Evolutionary conservation across 2,797 vertebrate species (phyloP), one percentile per base, ranked within the genome.

Genomic region (Arnoldichthys spilopterus): DNA sequence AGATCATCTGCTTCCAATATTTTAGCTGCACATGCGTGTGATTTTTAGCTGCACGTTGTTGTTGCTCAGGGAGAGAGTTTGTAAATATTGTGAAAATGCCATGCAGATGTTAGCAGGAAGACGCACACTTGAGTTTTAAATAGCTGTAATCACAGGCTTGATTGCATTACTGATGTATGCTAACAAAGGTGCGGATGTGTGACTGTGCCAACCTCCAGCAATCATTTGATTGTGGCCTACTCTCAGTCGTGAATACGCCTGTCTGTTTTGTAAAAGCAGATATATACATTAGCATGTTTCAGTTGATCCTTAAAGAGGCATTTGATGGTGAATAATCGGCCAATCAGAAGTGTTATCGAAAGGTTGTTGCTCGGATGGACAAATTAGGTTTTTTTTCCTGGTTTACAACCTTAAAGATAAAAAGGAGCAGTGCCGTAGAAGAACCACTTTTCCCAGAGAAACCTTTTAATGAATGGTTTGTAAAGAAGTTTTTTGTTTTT

Each of bases 91-190:
- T 32, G 40, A 69, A 8, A 82, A 45, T 72, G 61, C 64, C 66
- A 26, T 49, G 59, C 67, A 47, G 74, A 85, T 67, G 59, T 70
- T 78, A 64, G 26, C 37, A 45, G 54, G 64, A 43, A 82, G 77
- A 72, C 66, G 61, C 86, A 88, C 79, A 90, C 89, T 91, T 82
- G 51, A 89, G 83, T 85, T 88, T 77, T 90, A 89, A 92, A 94
- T 92, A 86, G 86, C 85, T 76, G 86, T 91, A 88, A 93, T 93
- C 90, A 90, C 80, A 90, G 86, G 83, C 81, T 49, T 84, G 83
- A 83, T 85, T 86, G 78, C 82, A 80, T 83, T 74, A 77, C 77
- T 90, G 87, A 82, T 90, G 89, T 88, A 79, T 68, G 76, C 88
- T 86, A 86, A 91, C 86, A 88, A 89, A 89, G 86, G 88, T 13